phyloP scores from a whole-genome alignment of 2,888 invertebrate species.

The Tachystola acroxantha region DNA sequence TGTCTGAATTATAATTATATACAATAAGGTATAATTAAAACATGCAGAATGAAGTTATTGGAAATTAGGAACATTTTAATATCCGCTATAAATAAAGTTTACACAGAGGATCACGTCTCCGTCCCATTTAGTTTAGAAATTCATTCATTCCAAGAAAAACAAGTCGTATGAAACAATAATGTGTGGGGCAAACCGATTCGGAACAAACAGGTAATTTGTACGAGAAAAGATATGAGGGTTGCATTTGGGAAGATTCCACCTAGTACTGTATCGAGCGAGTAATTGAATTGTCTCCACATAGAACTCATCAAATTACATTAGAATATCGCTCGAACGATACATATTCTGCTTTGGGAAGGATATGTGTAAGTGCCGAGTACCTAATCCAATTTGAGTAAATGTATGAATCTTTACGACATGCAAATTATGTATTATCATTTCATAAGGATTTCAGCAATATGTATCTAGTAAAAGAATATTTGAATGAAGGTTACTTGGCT shows the following conservation, averaged over 20 bases:
- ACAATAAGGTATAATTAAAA: no score
- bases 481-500: no score
- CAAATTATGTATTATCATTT: background rate
- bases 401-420: background rate
- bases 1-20: no score
- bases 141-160: no score
- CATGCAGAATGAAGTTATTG: no score
- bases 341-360: no score
- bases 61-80: no score
- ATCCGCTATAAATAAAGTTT: no score
- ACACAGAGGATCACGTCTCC: no score
- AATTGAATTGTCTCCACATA: slow-evolving; percentile 22
- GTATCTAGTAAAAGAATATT: no score
- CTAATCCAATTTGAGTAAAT: background rate
- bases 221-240: background rate
- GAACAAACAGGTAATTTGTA: slow-evolving; percentile 3
- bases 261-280: slow-evolving; percentile 1
- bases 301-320: slow-evolving; percentile 10
- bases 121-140: no score
- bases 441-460: no score
- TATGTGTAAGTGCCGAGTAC: background rate
- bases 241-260: slow-evolving; percentile 3
- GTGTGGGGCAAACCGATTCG: background rate
- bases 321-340: background rate
- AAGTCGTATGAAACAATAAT: slow-evolving; percentile 1